Conservation (phyloP, 2,888 invertebrate species). For the Lepidochrysops patricia region DNA sequence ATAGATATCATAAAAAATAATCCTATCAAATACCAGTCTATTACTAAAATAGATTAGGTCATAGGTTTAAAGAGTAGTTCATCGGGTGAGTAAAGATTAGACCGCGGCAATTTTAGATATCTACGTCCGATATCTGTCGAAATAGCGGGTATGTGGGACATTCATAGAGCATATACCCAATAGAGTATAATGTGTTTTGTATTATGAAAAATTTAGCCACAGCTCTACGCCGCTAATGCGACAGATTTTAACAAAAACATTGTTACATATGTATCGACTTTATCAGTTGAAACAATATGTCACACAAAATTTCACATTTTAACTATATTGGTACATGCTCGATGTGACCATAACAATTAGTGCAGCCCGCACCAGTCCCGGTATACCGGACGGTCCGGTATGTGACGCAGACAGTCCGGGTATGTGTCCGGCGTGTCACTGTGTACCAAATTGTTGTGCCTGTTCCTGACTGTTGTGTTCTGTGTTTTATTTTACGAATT, state of each 20-base stretch:
- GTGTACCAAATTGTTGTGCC: neutral
- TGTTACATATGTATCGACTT: too few relatives aligned
- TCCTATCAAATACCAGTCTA: neutral
- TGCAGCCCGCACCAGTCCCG: neutral
- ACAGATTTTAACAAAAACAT: too few relatives aligned
- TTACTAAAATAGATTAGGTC: neutral
- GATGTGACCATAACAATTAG: conserved; percentile 2
- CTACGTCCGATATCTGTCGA: neutral
- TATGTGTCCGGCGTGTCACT: neutral
- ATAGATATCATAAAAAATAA: too few relatives aligned
- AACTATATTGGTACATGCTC: too few relatives aligned
- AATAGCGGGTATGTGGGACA: neutral
- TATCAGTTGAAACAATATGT: too few relatives aligned
- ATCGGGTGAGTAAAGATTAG: neutral
- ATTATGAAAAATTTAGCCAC: too few relatives aligned
- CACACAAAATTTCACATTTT: too few relatives aligned
- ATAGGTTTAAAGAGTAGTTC: neutral
- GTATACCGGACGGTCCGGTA: neutral
- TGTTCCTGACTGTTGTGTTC: neutral
- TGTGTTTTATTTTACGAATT: neutral
- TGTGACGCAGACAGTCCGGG: neutral
- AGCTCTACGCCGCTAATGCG: too few relatives aligned
- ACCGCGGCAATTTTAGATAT: neutral
- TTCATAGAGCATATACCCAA: too few relatives aligned
- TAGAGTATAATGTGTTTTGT: too few relatives aligned